These are phyloP conservation scores for Sciaenops ocellatus DNA, from an alignment of 2,797 vertebrate species.

Conservation along the genomic window DNA sequence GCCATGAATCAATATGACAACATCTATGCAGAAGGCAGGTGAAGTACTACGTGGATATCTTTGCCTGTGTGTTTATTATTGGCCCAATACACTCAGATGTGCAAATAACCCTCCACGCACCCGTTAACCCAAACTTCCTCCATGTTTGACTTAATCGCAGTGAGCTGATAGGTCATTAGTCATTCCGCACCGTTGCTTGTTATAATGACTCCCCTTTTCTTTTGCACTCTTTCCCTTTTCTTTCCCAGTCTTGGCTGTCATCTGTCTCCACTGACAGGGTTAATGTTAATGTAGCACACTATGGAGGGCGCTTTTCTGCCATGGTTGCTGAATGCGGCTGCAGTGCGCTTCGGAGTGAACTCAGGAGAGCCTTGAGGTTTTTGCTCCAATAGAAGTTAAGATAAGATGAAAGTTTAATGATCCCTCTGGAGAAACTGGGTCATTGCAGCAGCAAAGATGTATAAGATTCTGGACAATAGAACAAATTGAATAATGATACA, in stretches of 20 bases:
- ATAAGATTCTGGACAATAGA: slow-evolving; percentile 48
- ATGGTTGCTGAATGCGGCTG: slow-evolving; percentile 23
- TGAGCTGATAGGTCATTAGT: slow-evolving; percentile 69
- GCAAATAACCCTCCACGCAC: slow-evolving; percentile 56
- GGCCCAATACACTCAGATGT: slow-evolving; percentile 51
- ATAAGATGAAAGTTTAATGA: slow-evolving; percentile 74
- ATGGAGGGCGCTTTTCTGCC: slow-evolving; percentile 32
- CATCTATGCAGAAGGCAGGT: slow-evolving; percentile 44
- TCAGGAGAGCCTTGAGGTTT: slow-evolving; percentile 64
- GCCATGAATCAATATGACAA: slow-evolving; percentile 80
- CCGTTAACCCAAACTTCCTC: slow-evolving; percentile 61
- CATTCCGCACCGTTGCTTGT: slow-evolving; percentile 49
- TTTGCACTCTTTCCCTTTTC: slow-evolving; percentile 17
- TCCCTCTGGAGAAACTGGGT: slow-evolving; percentile 68
- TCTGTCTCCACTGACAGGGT: slow-evolving; percentile 48
- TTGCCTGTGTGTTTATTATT: slow-evolving; percentile 51
- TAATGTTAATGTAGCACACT: slow-evolving; percentile 44
- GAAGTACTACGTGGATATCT: slow-evolving; percentile 28
- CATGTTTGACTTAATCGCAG: slow-evolving; percentile 54
- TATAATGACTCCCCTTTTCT: slow-evolving; percentile 48
- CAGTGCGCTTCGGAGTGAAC: slow-evolving; percentile 36
- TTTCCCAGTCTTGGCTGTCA: slow-evolving; percentile 33
- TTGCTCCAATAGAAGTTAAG: slow-evolving; percentile 64
- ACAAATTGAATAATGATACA: slow-evolving; percentile 37
- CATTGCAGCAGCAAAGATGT: slow-evolving; percentile 53